Evolutionary conservation across 2,888 invertebrate genomes (phyloP).

Genomic region (Ecliptopera silaceata): DNA sequence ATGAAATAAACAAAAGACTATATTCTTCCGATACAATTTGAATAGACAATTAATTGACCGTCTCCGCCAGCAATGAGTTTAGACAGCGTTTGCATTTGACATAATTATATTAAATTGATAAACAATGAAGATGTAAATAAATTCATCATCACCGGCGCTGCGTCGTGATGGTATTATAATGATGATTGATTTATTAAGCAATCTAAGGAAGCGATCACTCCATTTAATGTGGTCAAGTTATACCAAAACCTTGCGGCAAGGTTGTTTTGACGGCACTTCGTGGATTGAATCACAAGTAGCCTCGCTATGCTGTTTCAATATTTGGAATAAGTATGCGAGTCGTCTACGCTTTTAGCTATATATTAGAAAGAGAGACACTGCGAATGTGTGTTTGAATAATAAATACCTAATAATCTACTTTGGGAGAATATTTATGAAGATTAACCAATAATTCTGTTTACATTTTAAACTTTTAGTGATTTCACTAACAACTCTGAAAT

Average conservation of each 20-base stretch:
- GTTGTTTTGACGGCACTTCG: conserved; percentile 62
- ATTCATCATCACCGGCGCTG: conserved; percentile 2
- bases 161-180: conserved; percentile 12
- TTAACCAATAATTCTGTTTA: conserved; percentile 13
- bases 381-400: conserved; percentile 27
- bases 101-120: too few species aligned
- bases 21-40: too few species aligned
- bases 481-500: too few species aligned
- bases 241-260: conserved; percentile 71
- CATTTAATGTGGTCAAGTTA: conserved; percentile 50
- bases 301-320: conserved; percentile 54
- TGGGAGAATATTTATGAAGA: conserved; percentile 27
- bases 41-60: too few species aligned
- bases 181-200: conserved; percentile 30
- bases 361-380: conserved; percentile 30
- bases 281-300: conserved; percentile 70
- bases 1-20: too few species aligned
- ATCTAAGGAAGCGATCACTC: conserved; percentile 41
- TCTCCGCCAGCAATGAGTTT: too few species aligned
- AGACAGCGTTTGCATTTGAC: too few species aligned
- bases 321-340: conserved; percentile 34
- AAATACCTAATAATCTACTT: conserved; percentile 29
- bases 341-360: conserved; percentile 27
- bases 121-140: conserved; percentile 9
- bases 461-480: background rate